A percentile compares a stretch with the other conserved stretches of the same genome.
These are phyloP conservation scores for Acanthopleura granulata DNA, from an alignment of 2,888 invertebrate species.

Conservation along the genomic window DNA sequence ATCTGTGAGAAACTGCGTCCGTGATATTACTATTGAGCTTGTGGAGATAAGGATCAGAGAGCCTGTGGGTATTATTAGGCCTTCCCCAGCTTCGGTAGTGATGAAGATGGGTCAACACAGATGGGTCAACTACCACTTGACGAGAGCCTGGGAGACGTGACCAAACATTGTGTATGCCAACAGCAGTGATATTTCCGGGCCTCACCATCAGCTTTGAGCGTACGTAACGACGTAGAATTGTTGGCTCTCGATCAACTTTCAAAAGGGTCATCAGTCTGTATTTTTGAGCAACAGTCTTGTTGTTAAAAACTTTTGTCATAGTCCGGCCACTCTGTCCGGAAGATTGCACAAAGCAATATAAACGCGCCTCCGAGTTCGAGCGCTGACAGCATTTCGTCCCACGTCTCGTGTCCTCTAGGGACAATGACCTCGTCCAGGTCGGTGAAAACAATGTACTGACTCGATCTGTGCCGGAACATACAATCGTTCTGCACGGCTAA, in stretches of 20 bases:
- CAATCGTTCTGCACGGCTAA: conserved; percentile 65
- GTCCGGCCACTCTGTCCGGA: conserved; percentile 50
- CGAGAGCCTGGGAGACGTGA: conserved; percentile 16
- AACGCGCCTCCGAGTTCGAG: conserved; percentile 24
- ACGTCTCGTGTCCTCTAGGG: conserved; percentile 43
- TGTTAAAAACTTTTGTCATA: conserved; percentile 27
- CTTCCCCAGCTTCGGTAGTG: conserved; percentile 52
- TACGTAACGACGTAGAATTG: conserved; percentile 29
- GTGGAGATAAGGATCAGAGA: background rate
- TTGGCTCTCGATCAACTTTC: conserved; percentile 40
- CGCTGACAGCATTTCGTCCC: conserved; percentile 39
- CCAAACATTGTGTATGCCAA: conserved; percentile 52
- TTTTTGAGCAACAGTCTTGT: conserved; percentile 34
- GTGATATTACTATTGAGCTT: background rate
- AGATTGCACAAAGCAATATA: conserved; percentile 45
- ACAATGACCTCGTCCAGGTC: conserved; percentile 67
- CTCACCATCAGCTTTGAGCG: conserved; percentile 51
- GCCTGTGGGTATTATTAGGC: conserved; percentile 16
- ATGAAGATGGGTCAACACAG: conserved; percentile 42
- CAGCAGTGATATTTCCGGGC: conserved; percentile 35
- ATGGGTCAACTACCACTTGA: conserved; percentile 22
- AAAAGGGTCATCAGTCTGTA: conserved; percentile 44
- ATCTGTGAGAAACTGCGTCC: background rate
- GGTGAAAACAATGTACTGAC: conserved; percentile 54
- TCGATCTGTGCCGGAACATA: conserved; percentile 52